phyloP scores from a whole-genome alignment of 2,797 vertebrate genomes.

The Chaunax sp. region DNA sequence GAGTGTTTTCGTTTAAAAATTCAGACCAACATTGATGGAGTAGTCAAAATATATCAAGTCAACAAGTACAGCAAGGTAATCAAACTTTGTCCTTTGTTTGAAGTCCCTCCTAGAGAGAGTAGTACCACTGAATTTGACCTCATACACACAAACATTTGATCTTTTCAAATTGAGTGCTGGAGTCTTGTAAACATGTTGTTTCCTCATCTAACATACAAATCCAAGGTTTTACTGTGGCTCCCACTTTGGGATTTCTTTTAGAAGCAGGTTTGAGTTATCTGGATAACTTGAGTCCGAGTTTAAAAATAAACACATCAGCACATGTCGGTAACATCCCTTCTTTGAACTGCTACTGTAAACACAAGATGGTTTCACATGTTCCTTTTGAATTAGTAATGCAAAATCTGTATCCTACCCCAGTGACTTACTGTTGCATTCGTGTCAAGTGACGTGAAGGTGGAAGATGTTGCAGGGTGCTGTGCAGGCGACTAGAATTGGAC shows the following conservation, averaged over 20 bases:
- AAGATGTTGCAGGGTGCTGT: slow-evolving; percentile 27
- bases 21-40: background rate
- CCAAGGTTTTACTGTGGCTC: background rate
- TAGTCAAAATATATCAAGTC: slow-evolving; percentile 1
- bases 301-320: background rate
- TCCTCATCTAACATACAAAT: background rate
- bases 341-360: slow-evolving; percentile 33
- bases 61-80: slow-evolving; percentile 2
- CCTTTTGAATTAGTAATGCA: slow-evolving; percentile 67
- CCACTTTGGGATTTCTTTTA: background rate
- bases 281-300: background rate
- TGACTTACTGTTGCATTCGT: slow-evolving; percentile 45
- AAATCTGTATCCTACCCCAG: slow-evolving; percentile 51
- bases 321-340: background rate
- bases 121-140: background rate
- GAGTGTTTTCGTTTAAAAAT: background rate
- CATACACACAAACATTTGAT: background rate
- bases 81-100: slow-evolving; percentile 6
- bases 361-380: slow-evolving; percentile 57
- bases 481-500: slow-evolving; percentile 37
- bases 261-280: background rate
- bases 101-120: background rate
- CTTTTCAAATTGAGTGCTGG: background rate
- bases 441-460: slow-evolving; percentile 49
- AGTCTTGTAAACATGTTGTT: background rate